Conservation (phyloP, 2,888 invertebrate species). For the Polyploca ridens region DNA sequence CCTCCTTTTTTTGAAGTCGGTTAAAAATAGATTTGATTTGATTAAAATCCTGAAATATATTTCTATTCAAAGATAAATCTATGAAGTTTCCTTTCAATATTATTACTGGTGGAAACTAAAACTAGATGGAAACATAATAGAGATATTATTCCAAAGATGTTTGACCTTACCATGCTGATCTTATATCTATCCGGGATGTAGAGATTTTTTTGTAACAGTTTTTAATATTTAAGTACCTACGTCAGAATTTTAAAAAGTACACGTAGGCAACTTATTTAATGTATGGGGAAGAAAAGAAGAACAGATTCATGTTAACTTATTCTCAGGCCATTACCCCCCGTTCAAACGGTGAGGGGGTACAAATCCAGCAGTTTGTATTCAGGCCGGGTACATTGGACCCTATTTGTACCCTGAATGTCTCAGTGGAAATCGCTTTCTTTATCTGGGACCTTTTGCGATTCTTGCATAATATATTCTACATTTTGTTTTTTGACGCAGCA, state of each 20-base stretch:
- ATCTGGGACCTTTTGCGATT: constrained; percentile 37
- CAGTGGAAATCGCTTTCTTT: constrained; percentile 43
- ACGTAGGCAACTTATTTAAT: background rate
- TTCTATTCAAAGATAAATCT: too few species aligned
- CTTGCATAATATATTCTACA: constrained; percentile 25
- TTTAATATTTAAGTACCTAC: background rate
- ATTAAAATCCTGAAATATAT: too few species aligned
- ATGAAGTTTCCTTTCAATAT: too few species aligned
- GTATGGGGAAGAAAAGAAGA: background rate
- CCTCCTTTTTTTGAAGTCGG: too few species aligned
- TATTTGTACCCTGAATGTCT: constrained; percentile 51
- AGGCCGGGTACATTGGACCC: constrained; percentile 36
- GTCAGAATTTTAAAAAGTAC: background rate
- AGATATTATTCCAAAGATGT: too few species aligned
- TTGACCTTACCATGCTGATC: too few species aligned
- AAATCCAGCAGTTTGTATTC: constrained; percentile 58
- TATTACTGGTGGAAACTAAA: too few species aligned
- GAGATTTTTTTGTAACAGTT: too few species aligned
- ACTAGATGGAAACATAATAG: too few species aligned
- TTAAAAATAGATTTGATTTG: too few species aligned
- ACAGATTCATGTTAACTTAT: constrained; percentile 25
- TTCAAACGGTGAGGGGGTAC: constrained; percentile 23
- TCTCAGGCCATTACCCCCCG: constrained; percentile 41
- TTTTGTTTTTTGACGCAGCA: background rate
- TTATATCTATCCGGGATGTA: too few species aligned